Percentiles rank a stretch among this genome's conserved stretches.
phyloP scores from a whole-genome alignment of 2,797 vertebrate species.

The Mionectes olivaceus region DNA sequence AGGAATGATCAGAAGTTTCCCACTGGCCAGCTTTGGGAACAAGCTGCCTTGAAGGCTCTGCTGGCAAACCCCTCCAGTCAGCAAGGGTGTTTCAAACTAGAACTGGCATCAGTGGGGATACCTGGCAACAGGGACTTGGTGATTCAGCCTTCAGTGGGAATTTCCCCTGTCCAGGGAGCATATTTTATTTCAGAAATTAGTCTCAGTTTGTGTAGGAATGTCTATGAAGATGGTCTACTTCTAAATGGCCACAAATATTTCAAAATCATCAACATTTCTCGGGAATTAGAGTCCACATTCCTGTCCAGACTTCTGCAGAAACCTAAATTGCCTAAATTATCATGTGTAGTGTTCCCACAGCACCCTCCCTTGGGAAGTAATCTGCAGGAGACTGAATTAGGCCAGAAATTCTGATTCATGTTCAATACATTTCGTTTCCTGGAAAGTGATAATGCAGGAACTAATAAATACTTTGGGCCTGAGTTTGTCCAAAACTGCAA shows the following conservation, averaged over 20 bases:
- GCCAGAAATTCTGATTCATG: neutral
- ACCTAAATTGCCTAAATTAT: neutral
- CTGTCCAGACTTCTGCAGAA: neutral
- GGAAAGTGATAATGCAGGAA: neutral
- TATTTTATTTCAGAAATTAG: neutral
- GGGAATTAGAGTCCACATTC: neutral
- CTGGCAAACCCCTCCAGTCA: neutral
- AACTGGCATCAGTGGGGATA: neutral
- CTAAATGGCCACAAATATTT: neutral
- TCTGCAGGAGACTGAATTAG: neutral
- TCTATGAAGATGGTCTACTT: neutral
- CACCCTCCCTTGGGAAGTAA: neutral
- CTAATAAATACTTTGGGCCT: neutral
- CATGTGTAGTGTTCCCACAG: neutral
- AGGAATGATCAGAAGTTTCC: neutral
- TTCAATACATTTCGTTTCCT: neutral
- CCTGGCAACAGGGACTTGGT: neutral
- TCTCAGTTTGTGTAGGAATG: neutral
- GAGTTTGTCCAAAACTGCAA: neutral
- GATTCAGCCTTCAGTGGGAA: neutral
- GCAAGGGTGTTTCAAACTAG: neutral
- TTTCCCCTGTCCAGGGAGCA: neutral
- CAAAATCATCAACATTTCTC: neutral
- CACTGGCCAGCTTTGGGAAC: neutral
- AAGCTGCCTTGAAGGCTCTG: neutral